These are phyloP conservation scores for Melanotaenia trifasciata DNA, from an alignment of 2,797 vertebrate genomes.

Conservation along the genomic window DNA sequence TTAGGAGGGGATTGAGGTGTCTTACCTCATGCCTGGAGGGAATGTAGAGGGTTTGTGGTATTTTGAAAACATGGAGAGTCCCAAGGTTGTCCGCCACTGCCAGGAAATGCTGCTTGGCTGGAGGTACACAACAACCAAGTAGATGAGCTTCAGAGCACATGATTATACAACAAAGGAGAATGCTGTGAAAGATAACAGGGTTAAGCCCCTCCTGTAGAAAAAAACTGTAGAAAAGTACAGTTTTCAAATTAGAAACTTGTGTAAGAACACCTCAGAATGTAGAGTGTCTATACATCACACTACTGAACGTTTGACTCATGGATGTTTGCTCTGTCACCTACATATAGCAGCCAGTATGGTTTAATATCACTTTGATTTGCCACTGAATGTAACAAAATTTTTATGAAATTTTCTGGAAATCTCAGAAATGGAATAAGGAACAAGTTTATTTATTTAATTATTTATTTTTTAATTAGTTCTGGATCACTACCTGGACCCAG, in stretches of 20 bases:
- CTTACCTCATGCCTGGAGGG: slow-evolving; percentile 87
- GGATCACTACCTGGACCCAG: no score
- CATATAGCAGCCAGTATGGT: no score
- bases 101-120: slow-evolving; percentile 91
- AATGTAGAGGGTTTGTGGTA: slow-evolving; percentile 84
- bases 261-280: background rate
- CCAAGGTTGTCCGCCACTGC: slow-evolving; percentile 89
- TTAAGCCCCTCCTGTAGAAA: no score
- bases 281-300: background rate
- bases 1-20: slow-evolving; percentile 1
- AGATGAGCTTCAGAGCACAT: background rate
- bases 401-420: no score
- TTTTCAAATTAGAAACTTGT: background rate
- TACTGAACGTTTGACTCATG: background rate
- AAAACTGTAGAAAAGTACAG: no score
- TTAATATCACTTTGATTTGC: background rate
- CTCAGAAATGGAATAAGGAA: no score
- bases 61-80: slow-evolving; percentile 87
- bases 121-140: slow-evolving; percentile 38
- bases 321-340: background rate
- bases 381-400: background rate
- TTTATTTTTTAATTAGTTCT: no score
- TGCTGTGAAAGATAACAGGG: no score
- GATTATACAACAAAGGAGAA: background rate
- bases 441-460: no score